Percentiles rank a stretch among this genome's conserved stretches.
These are phyloP conservation scores for Drosophila triauraria DNA, from an alignment of 1,140 invertebrate genomes.

Conservation along the genomic window DNA sequence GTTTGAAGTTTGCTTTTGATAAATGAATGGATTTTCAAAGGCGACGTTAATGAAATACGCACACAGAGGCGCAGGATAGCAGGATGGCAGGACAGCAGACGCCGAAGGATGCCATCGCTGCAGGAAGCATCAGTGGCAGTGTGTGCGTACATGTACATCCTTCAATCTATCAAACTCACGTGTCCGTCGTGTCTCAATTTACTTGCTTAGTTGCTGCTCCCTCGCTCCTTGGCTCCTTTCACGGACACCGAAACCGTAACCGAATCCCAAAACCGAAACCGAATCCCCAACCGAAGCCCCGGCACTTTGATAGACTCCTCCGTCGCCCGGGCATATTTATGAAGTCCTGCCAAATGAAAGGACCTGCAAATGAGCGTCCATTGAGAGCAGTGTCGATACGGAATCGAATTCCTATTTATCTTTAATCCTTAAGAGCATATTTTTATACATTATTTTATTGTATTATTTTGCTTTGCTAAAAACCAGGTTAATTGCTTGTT, in stretches of 20 bases:
- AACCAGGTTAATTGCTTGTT: background rate
- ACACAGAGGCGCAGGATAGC: conserved; percentile 37
- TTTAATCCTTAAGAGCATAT: too few relatives aligned
- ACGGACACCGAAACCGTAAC: conserved; percentile 10
- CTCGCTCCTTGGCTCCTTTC: conserved; percentile 15
- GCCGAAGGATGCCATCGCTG: conserved; percentile 19
- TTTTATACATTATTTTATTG: too few relatives aligned
- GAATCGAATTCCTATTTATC: too few relatives aligned
- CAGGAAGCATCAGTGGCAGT: conserved; percentile 8
- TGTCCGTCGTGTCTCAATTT: conserved; percentile 81
- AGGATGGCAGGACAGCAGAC: background rate
- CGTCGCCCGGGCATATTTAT: conserved; percentile 45
- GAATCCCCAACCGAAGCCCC: background rate
- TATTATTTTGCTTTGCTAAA: too few relatives aligned
- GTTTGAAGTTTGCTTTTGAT: conserved; percentile 82
- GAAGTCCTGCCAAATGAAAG: conserved; percentile 31
- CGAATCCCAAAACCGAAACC: background rate
- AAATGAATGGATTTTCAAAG: conserved; percentile 83
- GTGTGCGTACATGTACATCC: conserved; percentile 45
- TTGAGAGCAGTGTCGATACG: too few relatives aligned
- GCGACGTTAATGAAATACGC: conserved; percentile 79
- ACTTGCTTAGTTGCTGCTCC: conserved; percentile 77
- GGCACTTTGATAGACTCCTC: conserved; percentile 51
- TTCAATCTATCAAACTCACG: conserved; percentile 81
- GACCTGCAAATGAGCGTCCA: too few relatives aligned